Conservation (phyloP, 2,113 vertebrate genomes). For the Podilymbus podiceps region DNA sequence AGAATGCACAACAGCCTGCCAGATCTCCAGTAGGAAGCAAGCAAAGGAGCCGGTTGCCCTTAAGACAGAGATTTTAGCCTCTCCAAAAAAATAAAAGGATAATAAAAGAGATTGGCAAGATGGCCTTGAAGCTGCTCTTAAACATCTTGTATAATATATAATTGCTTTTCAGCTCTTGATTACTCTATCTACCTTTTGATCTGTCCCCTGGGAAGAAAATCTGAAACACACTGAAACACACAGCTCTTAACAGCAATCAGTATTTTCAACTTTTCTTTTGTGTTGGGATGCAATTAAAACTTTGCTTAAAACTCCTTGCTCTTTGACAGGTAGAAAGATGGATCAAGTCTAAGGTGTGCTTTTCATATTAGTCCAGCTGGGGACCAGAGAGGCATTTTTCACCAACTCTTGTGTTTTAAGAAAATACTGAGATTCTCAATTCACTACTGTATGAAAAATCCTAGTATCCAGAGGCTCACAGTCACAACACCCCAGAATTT, state of each 20-base stretch:
- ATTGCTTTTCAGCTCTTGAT: constrained; percentile 18
- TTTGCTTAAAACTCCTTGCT: neutral
- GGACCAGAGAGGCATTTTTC: neutral
- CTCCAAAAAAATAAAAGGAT: neutral
- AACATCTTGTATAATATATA: neutral
- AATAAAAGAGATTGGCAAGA: neutral
- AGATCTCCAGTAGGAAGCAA: neutral
- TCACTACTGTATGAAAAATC: neutral
- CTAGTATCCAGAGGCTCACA: neutral
- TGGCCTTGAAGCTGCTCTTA: neutral
- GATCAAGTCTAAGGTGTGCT: neutral
- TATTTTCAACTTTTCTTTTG: neutral
- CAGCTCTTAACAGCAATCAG: neutral
- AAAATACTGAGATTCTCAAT: neutral
- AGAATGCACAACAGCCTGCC: neutral
- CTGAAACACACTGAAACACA: neutral
- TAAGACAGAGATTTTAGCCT: neutral
- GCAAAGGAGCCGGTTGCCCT: neutral
- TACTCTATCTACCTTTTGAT: neutral
- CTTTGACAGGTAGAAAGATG: neutral
- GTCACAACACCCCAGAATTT: neutral
- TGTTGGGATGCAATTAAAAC: constrained; percentile 11
- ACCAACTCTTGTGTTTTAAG: neutral
- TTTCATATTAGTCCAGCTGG: neutral
- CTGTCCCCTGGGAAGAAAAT: neutral